Percentiles rank a stretch among this genome's conserved stretches.
phyloP scores from a whole-genome alignment of 2,797 vertebrate genomes.

The Potorous gilbertii region DNA sequence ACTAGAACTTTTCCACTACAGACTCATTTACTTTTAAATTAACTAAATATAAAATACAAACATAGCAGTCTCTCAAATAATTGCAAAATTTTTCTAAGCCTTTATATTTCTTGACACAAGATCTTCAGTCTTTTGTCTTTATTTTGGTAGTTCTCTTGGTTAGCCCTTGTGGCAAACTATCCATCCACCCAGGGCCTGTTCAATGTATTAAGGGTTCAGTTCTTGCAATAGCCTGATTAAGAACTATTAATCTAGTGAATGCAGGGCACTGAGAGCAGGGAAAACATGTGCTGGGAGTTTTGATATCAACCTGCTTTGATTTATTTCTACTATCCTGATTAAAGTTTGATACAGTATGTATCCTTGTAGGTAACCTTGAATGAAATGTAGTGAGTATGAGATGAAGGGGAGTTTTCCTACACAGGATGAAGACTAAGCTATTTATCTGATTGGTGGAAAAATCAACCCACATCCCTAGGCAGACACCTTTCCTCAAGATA shows the following conservation, averaged over 20 bases:
- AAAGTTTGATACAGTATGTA: neutral
- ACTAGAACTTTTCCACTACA: neutral
- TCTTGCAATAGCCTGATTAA: neutral
- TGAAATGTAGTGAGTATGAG: neutral
- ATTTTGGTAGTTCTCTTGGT: neutral
- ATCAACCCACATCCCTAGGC: neutral
- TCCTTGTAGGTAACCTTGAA: neutral
- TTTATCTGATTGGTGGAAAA: neutral
- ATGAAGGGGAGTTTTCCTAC: neutral
- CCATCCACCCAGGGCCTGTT: neutral
- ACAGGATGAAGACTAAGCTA: neutral
- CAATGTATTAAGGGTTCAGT: neutral
- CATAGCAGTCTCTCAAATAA: neutral
- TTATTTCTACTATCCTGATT: neutral
- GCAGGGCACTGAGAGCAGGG: neutral
- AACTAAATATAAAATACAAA: neutral
- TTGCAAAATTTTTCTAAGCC: neutral
- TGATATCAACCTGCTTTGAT: neutral
- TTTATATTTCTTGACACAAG: neutral
- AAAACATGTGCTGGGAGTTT: neutral
- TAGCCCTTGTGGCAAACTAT: neutral
- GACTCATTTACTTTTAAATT: neutral
- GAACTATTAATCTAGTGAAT: neutral
- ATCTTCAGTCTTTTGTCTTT: neutral
- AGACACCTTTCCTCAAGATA: neutral